phyloP scores from a whole-genome alignment of 2,888 invertebrate species.

The Kryphioiulus occultus region DNA sequence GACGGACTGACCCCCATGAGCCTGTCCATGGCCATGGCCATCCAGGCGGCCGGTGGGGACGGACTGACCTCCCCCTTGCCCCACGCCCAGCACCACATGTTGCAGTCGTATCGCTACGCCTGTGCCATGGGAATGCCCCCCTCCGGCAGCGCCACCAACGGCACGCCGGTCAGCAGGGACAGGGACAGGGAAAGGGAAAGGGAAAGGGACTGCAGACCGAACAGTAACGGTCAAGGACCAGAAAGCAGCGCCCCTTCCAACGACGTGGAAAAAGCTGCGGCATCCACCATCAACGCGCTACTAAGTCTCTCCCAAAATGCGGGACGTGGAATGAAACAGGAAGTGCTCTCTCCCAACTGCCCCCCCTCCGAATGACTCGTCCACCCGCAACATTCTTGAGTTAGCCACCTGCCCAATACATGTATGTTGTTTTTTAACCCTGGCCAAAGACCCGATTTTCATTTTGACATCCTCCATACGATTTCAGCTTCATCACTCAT shows the following conservation, averaged over 20 bases:
- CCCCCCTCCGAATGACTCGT: constrained; percentile 52
- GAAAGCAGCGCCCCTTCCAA: constrained; percentile 44
- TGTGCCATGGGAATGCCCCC: constrained; percentile 49
- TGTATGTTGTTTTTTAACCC: not conserved
- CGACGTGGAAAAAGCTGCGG: constrained; percentile 54
- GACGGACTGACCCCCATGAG: constrained; percentile 51
- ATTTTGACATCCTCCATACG: not conserved
- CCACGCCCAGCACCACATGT: constrained; percentile 46
- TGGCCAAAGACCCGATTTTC: constrained; percentile 24
- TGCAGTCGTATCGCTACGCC: constrained; percentile 51
- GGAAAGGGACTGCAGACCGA: constrained; percentile 49
- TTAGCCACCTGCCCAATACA: not conserved
- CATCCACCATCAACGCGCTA: constrained; percentile 54
- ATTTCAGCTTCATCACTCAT: not conserved
- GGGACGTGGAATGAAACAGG: constrained; percentile 53
- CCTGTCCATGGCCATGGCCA: constrained; percentile 7
- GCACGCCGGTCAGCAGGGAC: constrained; percentile 39
- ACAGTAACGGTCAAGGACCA: constrained; percentile 47
- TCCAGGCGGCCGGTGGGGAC: not conserved
- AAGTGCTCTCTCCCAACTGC: constrained; percentile 52
- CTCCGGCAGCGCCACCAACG: constrained; percentile 38
- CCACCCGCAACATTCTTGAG: not conserved
- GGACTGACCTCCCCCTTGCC: constrained; percentile 4
- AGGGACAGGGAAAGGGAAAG: constrained; percentile 44
- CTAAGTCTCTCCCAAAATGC: constrained; percentile 54